Evolutionary conservation across 1,140 invertebrate genomes (phyloP).

Genomic region (Lordiphosa mommai): DNA sequence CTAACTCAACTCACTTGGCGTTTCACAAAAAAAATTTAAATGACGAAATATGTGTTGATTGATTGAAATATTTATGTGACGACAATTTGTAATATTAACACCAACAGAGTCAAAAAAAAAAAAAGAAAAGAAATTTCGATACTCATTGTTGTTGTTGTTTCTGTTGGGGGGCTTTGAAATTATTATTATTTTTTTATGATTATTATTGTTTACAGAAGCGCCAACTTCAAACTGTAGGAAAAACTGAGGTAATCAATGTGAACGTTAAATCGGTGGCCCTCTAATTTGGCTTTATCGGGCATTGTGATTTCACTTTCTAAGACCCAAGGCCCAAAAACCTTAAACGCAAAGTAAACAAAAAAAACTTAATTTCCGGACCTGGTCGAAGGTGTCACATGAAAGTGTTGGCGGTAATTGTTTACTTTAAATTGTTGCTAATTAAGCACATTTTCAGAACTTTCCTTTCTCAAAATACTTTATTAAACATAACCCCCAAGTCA

Average conservation of each 20-base stretch:
- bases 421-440: constrained; percentile 39
- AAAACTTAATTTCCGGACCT: constrained; percentile 21
- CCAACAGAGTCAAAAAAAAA: no score
- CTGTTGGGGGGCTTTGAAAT: no score
- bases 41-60: no score
- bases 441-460: constrained; percentile 2
- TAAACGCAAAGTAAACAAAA: background rate
- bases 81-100: no score
- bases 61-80: no score
- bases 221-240: constrained; percentile 10
- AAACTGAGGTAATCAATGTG: constrained; percentile 13
- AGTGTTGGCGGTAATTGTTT: constrained; percentile 24
- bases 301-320: constrained; percentile 43
- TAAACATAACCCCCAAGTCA: constrained; percentile 30
- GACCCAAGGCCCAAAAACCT: constrained; percentile 9
- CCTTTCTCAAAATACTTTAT: constrained; percentile 5
- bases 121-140: no score
- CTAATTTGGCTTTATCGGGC: constrained; percentile 28
- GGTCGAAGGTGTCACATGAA: constrained; percentile 28
- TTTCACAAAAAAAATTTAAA: no score
- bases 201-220: constrained; percentile 19
- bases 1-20: no score
- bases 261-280: constrained; percentile 19
- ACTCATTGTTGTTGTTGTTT: no score
- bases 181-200: background rate